These are phyloP conservation scores for Vidua chalybeata DNA, from an alignment of 2,113 vertebrate genomes.

Conservation along the genomic window DNA sequence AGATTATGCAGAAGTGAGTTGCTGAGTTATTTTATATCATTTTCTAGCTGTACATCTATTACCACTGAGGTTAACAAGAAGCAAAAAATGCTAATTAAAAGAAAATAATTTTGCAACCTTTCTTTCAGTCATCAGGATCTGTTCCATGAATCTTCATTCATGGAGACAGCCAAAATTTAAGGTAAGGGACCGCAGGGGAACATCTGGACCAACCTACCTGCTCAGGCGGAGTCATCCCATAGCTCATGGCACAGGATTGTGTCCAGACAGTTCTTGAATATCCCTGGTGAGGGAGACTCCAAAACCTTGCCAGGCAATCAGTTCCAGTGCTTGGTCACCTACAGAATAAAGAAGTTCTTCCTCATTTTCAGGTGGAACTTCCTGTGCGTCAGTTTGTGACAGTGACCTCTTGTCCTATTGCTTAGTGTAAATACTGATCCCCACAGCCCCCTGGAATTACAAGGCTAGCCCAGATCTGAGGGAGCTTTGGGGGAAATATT, in stretches of 20 bases:
- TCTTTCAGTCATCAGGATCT: not conserved
- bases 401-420: not conserved
- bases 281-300: not conserved
- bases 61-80: conserved; percentile 10
- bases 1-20: not conserved
- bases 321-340: not conserved
- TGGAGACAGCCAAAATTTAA: not conserved
- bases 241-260: not conserved
- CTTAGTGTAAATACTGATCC: not conserved
- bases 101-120: not conserved
- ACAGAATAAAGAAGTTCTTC: not conserved
- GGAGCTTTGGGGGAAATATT: no score
- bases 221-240: not conserved
- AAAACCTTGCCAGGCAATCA: not conserved
- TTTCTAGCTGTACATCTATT: not conserved
- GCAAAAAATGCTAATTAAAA: not conserved
- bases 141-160: not conserved
- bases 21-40: not conserved
- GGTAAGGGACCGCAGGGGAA: not conserved
- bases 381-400: not conserved
- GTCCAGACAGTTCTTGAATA: not conserved
- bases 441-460: no score
- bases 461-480: no score
- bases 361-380: not conserved
- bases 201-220: not conserved